phyloP scores from a whole-genome alignment of 2,113 vertebrate genomes.

The Cepphus grylle region DNA sequence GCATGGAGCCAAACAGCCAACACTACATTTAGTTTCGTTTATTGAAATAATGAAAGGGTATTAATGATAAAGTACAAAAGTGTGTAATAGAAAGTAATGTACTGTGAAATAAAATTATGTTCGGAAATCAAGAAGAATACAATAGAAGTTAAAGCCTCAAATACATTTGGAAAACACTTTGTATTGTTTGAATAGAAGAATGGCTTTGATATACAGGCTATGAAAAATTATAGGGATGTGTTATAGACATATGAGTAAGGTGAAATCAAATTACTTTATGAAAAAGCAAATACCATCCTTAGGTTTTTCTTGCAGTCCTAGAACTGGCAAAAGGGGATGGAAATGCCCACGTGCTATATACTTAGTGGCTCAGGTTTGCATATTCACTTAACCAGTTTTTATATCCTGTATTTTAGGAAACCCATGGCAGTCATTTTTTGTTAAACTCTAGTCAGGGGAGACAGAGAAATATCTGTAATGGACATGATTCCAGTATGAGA shows the following conservation, averaged over 20 bases:
- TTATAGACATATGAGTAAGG: neutral
- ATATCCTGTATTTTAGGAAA: neutral
- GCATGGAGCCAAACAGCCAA: slow-evolving; percentile 36
- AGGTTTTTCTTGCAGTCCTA: neutral
- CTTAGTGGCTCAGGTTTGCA: neutral
- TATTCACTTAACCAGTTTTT: neutral
- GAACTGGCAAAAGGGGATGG: neutral
- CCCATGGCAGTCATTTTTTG: neutral
- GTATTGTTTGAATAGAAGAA: slow-evolving; percentile 20
- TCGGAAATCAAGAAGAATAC: slow-evolving; percentile 44
- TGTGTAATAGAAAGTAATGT: slow-evolving; percentile 71
- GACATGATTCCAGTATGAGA: neutral
- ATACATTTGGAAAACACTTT: slow-evolving; percentile 20
- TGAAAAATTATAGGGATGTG: slow-evolving; percentile 17
- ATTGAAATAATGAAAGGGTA: slow-evolving; percentile 60
- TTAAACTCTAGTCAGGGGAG: neutral
- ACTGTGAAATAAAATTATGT: slow-evolving; percentile 71
- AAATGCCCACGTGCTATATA: neutral
- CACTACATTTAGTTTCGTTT: slow-evolving; percentile 54
- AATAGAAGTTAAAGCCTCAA: slow-evolving; percentile 39
- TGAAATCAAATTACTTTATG: slow-evolving; percentile 1
- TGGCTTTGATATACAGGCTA: neutral
- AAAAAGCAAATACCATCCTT: neutral
- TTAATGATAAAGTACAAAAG: slow-evolving; percentile 64
- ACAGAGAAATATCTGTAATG: neutral